A percentile compares a stretch with the other conserved stretches of the same genome.
phyloP scores from a whole-genome alignment of 1,140 invertebrate genomes.

The Ctenoplectra terminalis region DNA sequence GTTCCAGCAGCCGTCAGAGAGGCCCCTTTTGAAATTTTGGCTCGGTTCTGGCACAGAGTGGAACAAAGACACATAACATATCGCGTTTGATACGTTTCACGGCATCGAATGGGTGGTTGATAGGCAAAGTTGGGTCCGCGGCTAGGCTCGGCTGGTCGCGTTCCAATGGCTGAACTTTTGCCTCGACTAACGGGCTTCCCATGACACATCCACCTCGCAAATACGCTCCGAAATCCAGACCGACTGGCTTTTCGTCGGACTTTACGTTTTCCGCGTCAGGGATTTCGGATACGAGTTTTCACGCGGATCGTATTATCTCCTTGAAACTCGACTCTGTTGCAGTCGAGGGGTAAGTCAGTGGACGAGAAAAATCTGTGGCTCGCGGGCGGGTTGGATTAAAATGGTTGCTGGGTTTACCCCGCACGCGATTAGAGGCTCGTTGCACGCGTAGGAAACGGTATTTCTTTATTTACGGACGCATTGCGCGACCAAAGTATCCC shows the following conservation, averaged over 20 bases:
- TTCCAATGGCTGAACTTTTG: slow-evolving; percentile 35
- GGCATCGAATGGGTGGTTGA: slow-evolving; percentile 11
- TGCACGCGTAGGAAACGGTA: background rate
- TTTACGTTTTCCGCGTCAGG: slow-evolving; percentile 33
- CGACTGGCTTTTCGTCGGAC: slow-evolving; percentile 46
- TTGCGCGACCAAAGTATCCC: background rate
- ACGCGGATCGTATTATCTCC: slow-evolving; percentile 59
- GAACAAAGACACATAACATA: background rate
- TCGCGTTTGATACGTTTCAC: background rate
- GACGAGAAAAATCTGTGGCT: background rate
- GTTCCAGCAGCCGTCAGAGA: no score
- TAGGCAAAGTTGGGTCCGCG: slow-evolving; percentile 10
- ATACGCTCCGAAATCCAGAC: slow-evolving; percentile 45
- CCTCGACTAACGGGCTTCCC: background rate
- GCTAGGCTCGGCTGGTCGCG: slow-evolving; percentile 7
- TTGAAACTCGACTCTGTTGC: background rate
- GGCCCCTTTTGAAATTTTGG: background rate
- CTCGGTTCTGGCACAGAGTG: background rate
- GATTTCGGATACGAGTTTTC: slow-evolving; percentile 50
- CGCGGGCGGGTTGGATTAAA: no score
- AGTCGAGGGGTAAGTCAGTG: background rate
- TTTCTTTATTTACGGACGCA: background rate
- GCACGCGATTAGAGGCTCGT: slow-evolving; percentile 16
- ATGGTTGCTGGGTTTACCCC: no score
- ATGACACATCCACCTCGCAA: slow-evolving; percentile 19